Base-by-base conservation (phyloP, 2,888 invertebrate genomes). In the Argynnis bischoffii region DNA sequence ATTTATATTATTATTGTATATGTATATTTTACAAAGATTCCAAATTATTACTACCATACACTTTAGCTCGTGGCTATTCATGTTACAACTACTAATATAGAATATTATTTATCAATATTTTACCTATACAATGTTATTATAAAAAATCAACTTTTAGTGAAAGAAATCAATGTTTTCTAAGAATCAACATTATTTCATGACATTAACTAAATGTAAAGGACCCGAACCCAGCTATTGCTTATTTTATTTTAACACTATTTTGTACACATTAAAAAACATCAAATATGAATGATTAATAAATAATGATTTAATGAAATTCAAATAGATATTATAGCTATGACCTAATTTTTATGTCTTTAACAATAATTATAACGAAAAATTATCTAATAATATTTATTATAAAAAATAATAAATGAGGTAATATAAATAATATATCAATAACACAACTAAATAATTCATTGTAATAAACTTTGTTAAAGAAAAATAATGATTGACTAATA, bases 11-110 rank as follows among this genome's bases (percentile, higher is more conserved):
- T 46, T 47, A 74, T 63, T 41, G 48, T 77, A 70, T 67, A 41
- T 67, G 66, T 72, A 74, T 83, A 84, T 81, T 76, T 81, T 88
- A 89, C 85, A 88, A 79, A 82, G 70, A 76, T 79, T 70, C 64
- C 69, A 54, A 69, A 77, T 90, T 91, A 90, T 90, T 90, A 90
- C 90, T 90, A 87, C 70, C 75, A 88, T 90, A 91, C 90, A 90
- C 90, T 82, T 83, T 79, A 81, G 84, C 88, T 80, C 80, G 55
- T 74, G 76, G 87, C 86, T 11, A 41, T 80, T 72, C 47, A 55
- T 53, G 2, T 60, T 60, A 60, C 46, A 60, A 53, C 53, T 65
- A 53, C 18, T 15, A 51, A 4, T 65, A 51, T 31, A 66, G 26
- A 59, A 15, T 18, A 66, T 31, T 13, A 31, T 14, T 47, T 61